Evolutionary conservation across 2,888 invertebrate genomes (phyloP).

Genomic region (Hirtodrosophila cameraria): DNA sequence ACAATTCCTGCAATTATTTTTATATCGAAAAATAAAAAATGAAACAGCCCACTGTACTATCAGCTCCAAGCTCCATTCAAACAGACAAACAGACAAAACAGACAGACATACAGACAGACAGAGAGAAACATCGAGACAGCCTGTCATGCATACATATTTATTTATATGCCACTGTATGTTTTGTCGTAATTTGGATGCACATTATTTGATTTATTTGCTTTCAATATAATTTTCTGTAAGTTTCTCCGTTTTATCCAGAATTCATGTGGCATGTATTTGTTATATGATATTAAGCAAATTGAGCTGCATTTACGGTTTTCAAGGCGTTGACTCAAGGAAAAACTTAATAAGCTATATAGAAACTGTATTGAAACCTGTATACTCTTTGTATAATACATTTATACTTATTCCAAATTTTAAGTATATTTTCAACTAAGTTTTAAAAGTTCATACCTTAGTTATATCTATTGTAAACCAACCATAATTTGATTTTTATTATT

Average conservation of each 20-base stretch:
- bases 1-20: slow-evolving; percentile 81
- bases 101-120: too few relatives aligned
- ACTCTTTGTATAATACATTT: slow-evolving; percentile 6
- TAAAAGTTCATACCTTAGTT: too few relatives aligned
- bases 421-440: too few relatives aligned
- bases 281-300: slow-evolving; percentile 44
- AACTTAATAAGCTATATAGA: background rate
- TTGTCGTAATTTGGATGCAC: slow-evolving; percentile 73
- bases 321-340: slow-evolving; percentile 34
- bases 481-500: too few relatives aligned
- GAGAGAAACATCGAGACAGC: slow-evolving; percentile 26
- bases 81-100: too few relatives aligned
- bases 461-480: too few relatives aligned
- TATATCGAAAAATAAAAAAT: slow-evolving; percentile 64
- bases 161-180: slow-evolving; percentile 51
- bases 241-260: slow-evolving; percentile 59
- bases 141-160: slow-evolving; percentile 60
- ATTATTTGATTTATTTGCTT: slow-evolving; percentile 79
- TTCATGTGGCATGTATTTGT: slow-evolving; percentile 29
- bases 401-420: too few relatives aligned
- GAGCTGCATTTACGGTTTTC: slow-evolving; percentile 44
- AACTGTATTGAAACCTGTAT: slow-evolving; percentile 1
- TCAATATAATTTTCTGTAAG: slow-evolving; percentile 59
- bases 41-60: slow-evolving; percentile 56
- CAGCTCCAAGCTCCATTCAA: slow-evolving; percentile 13